phyloP scores from a whole-genome alignment of 2,113 vertebrate genomes.

The Nesoenas mayeri region DNA sequence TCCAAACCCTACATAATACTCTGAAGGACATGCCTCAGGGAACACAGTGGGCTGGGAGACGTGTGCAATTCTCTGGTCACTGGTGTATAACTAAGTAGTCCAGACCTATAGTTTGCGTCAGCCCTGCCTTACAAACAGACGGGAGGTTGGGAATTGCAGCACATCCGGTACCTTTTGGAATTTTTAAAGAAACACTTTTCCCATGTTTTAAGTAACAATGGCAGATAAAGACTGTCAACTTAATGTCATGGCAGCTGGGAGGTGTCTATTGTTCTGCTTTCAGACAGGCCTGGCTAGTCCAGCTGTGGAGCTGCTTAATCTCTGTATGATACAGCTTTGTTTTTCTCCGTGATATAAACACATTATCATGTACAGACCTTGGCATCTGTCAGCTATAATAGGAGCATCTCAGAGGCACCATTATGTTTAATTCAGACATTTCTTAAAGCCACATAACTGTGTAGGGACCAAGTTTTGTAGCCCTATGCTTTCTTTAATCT shows the following conservation, averaged over 20 bases:
- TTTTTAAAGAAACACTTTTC: constrained; percentile 68
- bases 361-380: constrained; percentile 46
- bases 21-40: constrained; percentile 71
- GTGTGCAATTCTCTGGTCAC: constrained; percentile 66
- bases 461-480: not conserved
- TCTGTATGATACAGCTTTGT: constrained; percentile 42
- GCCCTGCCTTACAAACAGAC: constrained; percentile 54
- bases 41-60: constrained; percentile 64
- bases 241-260: constrained; percentile 71
- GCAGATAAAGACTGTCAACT: constrained; percentile 76
- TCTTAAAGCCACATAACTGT: not conserved
- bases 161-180: constrained; percentile 74
- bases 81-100: constrained; percentile 78
- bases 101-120: constrained; percentile 70
- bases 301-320: constrained; percentile 64
- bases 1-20: constrained; percentile 70
- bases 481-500: not conserved
- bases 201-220: constrained; percentile 79
- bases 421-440: constrained; percentile 37
- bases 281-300: constrained; percentile 61
- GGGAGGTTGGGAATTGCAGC: constrained; percentile 72
- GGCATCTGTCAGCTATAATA: constrained; percentile 29
- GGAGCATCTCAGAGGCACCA: constrained; percentile 16
- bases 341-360: constrained; percentile 54
- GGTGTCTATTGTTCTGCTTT: constrained; percentile 70